Evolutionary conservation across 2,888 invertebrate genomes (phyloP), one percentile per base, ranked within the genome.

Genomic region (Bugula neritina): DNA sequence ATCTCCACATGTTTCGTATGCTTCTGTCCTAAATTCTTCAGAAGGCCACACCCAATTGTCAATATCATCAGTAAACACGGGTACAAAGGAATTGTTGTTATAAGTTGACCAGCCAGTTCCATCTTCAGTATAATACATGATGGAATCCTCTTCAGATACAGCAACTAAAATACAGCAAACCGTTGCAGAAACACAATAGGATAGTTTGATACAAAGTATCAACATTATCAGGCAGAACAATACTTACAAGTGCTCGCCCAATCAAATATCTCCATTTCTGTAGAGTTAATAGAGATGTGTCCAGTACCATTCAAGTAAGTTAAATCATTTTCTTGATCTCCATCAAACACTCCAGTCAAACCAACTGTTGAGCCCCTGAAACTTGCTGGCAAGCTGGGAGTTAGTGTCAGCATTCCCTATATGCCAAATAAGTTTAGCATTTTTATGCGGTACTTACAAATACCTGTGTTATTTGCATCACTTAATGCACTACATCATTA

Each of bases 121-220:
- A n/a, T 55, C n/a, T 17, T 55, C 55, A n/a, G 55, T 55, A 23
- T 55, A 55, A 23, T 55, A 55, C 55, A 55, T 55, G n/a, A 55
- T 17, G n/a, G 55, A 55, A 25, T 55, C 55, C n/a, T 55, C 55
- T 25, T 55, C 55, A 55, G n/a, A n/a, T 55, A 55, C 25, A 17
- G 55, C 55, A 55, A 55, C 55, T 55, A 52, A 52, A 52, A 52
- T 17, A 52, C 21, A 52, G 21, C 10, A 52, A 13, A 21, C 10
- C n/a, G n/a, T n/a, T n/a, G n/a, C n/a, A n/a, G n/a, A n/a, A n/a
- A n/a, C n/a, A n/a, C n/a, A n/a, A n/a, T n/a, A n/a, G n/a, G n/a
- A n/a, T n/a, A n/a, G n/a, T n/a, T n/a, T n/a, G n/a, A n/a, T n/a
- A n/a, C n/a, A n/a, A n/a, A n/a, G n/a, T n/a, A n/a, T n/a, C n/a